A percentile compares a stretch with the other conserved stretches of the same genome.
Conservation (phyloP, 2,113 vertebrate species). For the Charadrius vociferus region DNA sequence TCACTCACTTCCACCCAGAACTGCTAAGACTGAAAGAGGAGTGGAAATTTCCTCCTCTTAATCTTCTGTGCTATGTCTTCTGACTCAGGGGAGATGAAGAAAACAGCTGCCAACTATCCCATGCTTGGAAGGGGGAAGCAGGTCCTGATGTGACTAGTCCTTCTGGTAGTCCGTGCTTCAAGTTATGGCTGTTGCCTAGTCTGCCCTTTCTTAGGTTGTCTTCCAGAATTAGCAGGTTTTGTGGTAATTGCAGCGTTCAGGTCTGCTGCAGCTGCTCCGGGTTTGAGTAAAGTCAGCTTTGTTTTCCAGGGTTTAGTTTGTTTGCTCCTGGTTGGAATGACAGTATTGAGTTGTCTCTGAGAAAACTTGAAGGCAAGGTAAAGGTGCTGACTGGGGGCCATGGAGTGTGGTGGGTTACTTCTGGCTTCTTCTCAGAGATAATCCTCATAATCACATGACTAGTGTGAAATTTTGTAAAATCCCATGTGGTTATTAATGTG, state of each 20-base stretch:
- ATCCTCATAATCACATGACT: background rate
- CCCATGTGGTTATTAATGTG: background rate
- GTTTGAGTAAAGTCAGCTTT: background rate
- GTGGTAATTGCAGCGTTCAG: fast-evolving
- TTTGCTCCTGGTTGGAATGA: background rate
- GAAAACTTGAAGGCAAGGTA: background rate
- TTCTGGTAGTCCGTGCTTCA: background rate
- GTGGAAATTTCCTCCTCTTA: background rate
- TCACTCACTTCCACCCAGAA: background rate
- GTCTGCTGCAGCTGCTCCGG: background rate
- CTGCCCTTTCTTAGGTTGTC: background rate
- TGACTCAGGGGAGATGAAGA: background rate
- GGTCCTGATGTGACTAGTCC: background rate
- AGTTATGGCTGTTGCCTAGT: background rate
- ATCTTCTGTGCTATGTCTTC: background rate
- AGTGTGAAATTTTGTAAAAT: background rate
- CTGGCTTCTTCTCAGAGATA: background rate
- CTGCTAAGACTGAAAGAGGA: background rate
- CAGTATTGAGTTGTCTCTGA: background rate
- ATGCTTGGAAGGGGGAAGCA: background rate
- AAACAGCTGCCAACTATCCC: background rate
- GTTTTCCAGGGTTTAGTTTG: background rate
- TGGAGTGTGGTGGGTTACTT: background rate
- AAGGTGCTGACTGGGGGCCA: fast-evolving
- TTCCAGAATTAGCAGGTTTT: background rate